Base-by-base conservation (phyloP, 2,888 invertebrate species). In the Gastracanthus pulcherrimus region DNA sequence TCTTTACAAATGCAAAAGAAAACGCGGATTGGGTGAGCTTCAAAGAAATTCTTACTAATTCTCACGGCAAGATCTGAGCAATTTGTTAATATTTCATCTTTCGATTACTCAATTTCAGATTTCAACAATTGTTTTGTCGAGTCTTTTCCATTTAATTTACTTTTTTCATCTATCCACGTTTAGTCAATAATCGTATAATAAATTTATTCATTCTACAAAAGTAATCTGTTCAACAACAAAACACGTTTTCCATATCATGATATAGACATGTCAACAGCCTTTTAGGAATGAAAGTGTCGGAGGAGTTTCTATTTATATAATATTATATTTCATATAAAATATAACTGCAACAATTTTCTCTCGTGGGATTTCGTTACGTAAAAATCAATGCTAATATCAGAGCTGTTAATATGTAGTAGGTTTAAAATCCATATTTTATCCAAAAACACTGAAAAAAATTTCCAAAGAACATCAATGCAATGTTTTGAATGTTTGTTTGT, bases 81-180 rank as follows among this genome's bases (percentile, higher is more conserved):
- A 67, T 48, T 34, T 34, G 60, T 66, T 62, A 64, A 16, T 71
- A n/a, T 70, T 48, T 55, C 55, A 36, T 38, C 19, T 67, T 74
- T 60, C 34, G 77, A 78, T 83, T 81, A 55, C 72, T 81, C 83
- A 77, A 67, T 76, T 79, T 36, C 36, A 77, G 62, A 72, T 83
- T 76, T 77, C 66, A 66, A 55, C 26, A 23, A 62, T 62, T 11
- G 36, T 19, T 62, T 19, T 19, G 31, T 19, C 11, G 6, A n/a
- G 3, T 23, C n/a, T 36, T 36, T 19, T 9, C n/a, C 0, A 34
- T 16, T 64, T 71, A 19, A 36, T 71, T 36, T 9, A 19, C n/a
- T 23, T 41, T 55, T 66, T 48, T 64, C 7, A 55, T 6, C n/a
- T n/a, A n/a, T n/a, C n/a, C n/a, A n/a, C n/a, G n/a, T n/a, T n/a